Evolutionary conservation across 2,113 vertebrate genomes (phyloP), one percentile per base, ranked within the genome.

Genomic region (Arvicanthis niloticus): DNA sequence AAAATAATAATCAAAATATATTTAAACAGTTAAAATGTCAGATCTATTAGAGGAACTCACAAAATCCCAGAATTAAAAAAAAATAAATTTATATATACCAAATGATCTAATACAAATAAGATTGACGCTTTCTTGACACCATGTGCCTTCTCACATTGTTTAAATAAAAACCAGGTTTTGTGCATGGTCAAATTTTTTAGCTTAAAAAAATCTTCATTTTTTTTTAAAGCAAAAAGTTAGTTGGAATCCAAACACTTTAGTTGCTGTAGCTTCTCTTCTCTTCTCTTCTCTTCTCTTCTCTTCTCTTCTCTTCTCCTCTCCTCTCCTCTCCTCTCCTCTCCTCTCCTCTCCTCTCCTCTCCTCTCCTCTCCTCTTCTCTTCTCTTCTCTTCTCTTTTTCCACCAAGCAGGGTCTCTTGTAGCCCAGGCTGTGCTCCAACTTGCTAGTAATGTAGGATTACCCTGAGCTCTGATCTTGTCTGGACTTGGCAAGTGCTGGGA

Each of bases 11-110:
- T 86, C 53, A 76, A 68, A 92, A 88, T 31, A 88, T 19, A 89
- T 76, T 90, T 95, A 88, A 88, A 67, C 17, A 60, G 17, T 77
- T 94, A 88, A 91, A 97, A 73, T 78, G 95, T 96, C 65, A 94
- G 96, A 75, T n/a, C 31, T 91, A 90, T 85, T 82, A 96, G 97
- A 94, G 85, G 88, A 97, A 97, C 96, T 96, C 92, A 95, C 95
- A 97, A 97, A 93, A 98, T 93, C 88, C 56, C 84, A 97, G 72
- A 97, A 97, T 94, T 37, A 26, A 10, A 21, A 90, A 98, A 97
- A 93, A 90, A n/a, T 96, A 96, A 91, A 96, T 97, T 98, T 96
- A 96, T 95, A 94, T 97, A 78, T 88, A 93, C 96, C 95, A 96
- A 94, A 95, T 87, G 86, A 96, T 97, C 97, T 56, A 90, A 88